Base-by-base conservation (phyloP, 2,113 vertebrate genomes). In the Myocastor coypus region DNA sequence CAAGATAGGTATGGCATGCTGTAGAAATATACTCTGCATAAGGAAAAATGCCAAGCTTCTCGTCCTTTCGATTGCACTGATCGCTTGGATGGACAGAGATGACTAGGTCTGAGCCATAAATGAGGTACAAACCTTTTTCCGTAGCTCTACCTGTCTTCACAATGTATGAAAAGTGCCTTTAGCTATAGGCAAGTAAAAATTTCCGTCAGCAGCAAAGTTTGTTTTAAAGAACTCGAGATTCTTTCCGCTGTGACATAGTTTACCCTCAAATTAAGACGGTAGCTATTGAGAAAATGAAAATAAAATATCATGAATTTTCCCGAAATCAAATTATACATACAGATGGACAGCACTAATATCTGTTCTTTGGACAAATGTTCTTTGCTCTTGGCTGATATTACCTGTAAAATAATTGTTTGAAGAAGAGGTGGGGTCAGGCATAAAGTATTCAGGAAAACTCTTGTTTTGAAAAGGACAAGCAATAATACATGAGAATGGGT, bases 391-490 rank as follows among this genome's bases (percentile, higher is more conserved):
- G 89, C 78, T 97, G 68, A 95, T 92, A 37, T 28, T 75, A 8
- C 22, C 0, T 87, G 26, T 8, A 91, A 96, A 97, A 96, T 87
- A 93, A 95, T 68, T 93, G 22, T 2, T 90, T 85, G 37, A 13
- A 30, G 40, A 91, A 73, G 4, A 82, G 24, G 78, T 82, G 83
- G 85, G 57, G 68, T n/a, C 89, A 93, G 14, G 34, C 69, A 86
- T 40, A 55, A 91, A 20, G 37, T 63, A 64, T 59, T 55, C 37
- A 94, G 14, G 94, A 93, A 77, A 69, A 57, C 24, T 75, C 69
- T 19, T 68, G 42, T 93, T 97, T 97, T 95, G 75, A 42, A 94
- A 95, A 93, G 92, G 32, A 83, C 9, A 88, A 73, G 84, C 88
- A 92, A 69, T 55, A 97, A 97, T 95, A 59, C 7, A 91, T 40